Evolutionary conservation across 2,797 vertebrate genomes (phyloP).

Genomic region (Sebastes steindachneri): DNA sequence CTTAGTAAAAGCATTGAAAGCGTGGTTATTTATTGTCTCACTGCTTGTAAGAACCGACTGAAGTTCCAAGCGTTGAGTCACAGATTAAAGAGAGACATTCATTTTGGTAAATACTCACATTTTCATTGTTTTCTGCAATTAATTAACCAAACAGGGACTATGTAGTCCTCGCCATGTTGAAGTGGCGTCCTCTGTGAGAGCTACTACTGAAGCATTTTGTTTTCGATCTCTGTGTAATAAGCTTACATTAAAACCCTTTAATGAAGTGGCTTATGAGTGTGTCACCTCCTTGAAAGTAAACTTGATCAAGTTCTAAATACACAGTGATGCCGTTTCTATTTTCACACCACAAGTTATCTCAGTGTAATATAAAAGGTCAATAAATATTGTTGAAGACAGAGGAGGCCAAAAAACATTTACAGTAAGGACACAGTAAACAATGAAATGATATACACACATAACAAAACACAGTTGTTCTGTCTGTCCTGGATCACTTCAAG

Average conservation of each 20-base stretch:
- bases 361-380: neutral
- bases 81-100: neutral
- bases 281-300: conserved; percentile 58
- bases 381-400: neutral
- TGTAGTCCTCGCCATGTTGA: neutral
- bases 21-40: neutral
- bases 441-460: neutral
- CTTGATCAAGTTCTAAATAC: conserved; percentile 49
- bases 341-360: neutral
- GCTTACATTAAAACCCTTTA: conserved; percentile 68
- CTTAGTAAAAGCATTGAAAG: neutral
- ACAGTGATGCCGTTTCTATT: conserved; percentile 10
- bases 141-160: neutral
- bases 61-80: neutral
- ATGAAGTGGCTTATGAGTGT: conserved; percentile 47
- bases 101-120: conserved; percentile 31
- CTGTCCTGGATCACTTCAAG: neutral
- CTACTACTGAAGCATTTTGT: conserved; percentile 50
- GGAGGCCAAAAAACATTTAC: neutral
- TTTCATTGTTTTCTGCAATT: conserved; percentile 23
- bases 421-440: neutral
- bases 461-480: neutral
- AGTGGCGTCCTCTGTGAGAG: conserved; percentile 10
- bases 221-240: conserved; percentile 62
- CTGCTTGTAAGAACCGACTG: conserved; percentile 1